Evolutionary conservation across 2,113 vertebrate genomes (phyloP), one percentile per base, ranked within the genome.

Genomic region (Urocolius indicus): DNA sequence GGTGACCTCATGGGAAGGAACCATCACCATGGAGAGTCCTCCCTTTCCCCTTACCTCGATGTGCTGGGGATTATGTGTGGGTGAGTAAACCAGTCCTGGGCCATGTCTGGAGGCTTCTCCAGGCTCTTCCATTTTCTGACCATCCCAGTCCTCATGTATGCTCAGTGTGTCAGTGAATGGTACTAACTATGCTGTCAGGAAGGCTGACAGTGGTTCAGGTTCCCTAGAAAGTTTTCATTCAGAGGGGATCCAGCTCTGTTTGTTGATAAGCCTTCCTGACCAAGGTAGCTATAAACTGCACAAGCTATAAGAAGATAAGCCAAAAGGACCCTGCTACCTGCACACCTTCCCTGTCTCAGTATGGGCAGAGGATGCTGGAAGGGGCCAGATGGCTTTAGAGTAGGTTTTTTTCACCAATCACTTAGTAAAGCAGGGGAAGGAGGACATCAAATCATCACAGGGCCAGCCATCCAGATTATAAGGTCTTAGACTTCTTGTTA

Each of bases 91-190:
- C 7, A 14, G 22, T 13, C 24, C 24, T 43, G 22, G 34, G 52
- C 46, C 11, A 8, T 3, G 4, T 34, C 18, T 49, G 4, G 19
- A 62, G 15, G 17, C 4, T 59, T 7, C 69, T 63, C 66, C 19
- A 22, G 8, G 12, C 3, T 66, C 1, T 81, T 51, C 41, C 16
- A 46, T 72, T 66, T 45, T 65, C 57, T 59, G 41, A 71, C 21
- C 3, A 1, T 5, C 18, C 9, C 1, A 8, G 10, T 13, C 16
- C 14, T 65, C 2, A 1, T 9, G 19, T 6, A 71, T 38, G 6
- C 7, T 26, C 9, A 14, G 27, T 2, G 13, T 48, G 18, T 13
- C 52, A 27, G 21, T 36, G 20, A 48, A 32, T 45, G 20, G 38
- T 29, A 51, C 19, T 10, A 16, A 9, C 26, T 52, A 16, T 7